Base-by-base conservation (phyloP, 2,888 invertebrate species). In the Plebejus anna region DNA sequence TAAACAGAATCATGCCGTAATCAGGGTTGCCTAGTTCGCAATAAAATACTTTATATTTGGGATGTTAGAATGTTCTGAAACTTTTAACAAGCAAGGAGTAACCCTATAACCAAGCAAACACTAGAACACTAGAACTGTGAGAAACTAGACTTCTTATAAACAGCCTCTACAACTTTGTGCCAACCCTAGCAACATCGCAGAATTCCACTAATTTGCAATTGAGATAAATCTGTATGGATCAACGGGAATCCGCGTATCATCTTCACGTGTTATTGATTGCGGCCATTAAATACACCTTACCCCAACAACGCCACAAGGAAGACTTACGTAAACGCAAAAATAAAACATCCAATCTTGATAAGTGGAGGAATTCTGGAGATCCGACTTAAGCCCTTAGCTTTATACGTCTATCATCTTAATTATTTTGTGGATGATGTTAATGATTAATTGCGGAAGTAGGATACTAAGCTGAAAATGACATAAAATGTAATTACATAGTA, bases 221-320 rank as follows among this genome's bases (percentile, higher is more conserved):
- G 90, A 91, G 88, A 93, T 93, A 90, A 89, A 88, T 86, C 85
- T 84, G 86, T 83, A 82, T 82, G 84, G 85, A 85, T 88, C 89
- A 90, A 84, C 86, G 87, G 86, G 85, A 87, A 86, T 86, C 87
- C 86, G 85, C 88, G 90, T 90, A 91, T 91, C 90, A 90, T 92
- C 88, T 90, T 88, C 85, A 82, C 85, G 87, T 87, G 93, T 94
- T 94, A 94, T 94, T 94, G 94, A 94, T 94, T 90, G 89, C 87
- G 85, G 85, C 92, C 90, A 94, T 94, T 93, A 94, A 94, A 94
- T 91, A 90, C 88, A 90, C 90, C 90, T 94, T 94, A 90, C 84
- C 87, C 83, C 83, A 81, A 83, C 81, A 81, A 79, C 82, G 83
- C 85, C 84, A 86, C 85, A 86, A 83, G 83, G 82, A 81, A 82